Base-by-base conservation (phyloP, 2,797 vertebrate species). In the Lepus oiostolus region DNA sequence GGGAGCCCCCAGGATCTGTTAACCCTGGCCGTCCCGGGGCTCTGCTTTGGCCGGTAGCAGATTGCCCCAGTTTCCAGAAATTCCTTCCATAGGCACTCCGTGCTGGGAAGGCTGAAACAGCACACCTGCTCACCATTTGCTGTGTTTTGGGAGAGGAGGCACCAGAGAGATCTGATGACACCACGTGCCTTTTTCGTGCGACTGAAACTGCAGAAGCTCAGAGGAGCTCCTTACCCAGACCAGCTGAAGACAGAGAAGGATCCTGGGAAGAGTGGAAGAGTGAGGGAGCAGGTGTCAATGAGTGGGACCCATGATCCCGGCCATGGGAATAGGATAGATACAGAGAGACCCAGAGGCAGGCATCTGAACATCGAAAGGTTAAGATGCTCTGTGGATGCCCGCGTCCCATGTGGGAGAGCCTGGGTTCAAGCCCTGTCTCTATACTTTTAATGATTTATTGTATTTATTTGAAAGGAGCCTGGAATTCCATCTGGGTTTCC, bases 21-120 rank as follows among this genome's bases (percentile, higher is more conserved):
- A 96, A 94, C 90, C 54, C 95, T 88, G 84, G 13, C 79, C 80
- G 80, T 85, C 26, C 77, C 6, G 0, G 54, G 54, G 3, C 35
- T 91, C 65, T 2, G 60, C 83, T 42, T 72, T 26, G 71, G 38
- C 35, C 24, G 30, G 50, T 16, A 10, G 42, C 7, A 2, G 6
- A 22, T 0, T 5, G 38, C 50, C 38, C 85, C 7, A 11, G 76
- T 0, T 16, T 86, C 2, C 3, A 32, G 84, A 58, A 68, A 28
- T 32, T 68, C 24, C 0, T 21, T 50, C 72, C 47, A 7, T 74
- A 65, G 11, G 26, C n/a, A 7, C 32, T 12, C 38, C 0, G 28
- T 14, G 79, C 62, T 24, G 54, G 26, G 50, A 12, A 30, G n/a
- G 30, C 67, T 26, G 22, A n/a, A 13, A 54, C 5, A 4, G 8